Conservation (phyloP, 2,113 vertebrate genomes). For the Notechis scutatus region DNA sequence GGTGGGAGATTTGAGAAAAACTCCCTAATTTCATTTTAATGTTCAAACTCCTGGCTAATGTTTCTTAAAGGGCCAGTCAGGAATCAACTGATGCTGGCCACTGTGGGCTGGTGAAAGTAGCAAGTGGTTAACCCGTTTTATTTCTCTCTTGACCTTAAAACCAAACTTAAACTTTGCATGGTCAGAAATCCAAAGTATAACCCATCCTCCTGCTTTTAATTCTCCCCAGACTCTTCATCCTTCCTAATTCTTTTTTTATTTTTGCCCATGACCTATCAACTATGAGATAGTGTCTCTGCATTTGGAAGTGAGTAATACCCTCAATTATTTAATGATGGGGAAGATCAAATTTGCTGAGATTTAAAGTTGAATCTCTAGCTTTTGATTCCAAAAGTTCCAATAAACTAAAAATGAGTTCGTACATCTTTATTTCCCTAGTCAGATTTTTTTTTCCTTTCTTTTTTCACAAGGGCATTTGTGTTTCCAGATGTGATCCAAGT, state of each 20-base stretch:
- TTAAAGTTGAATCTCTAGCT: conserved; percentile 46
- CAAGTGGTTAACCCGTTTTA: conserved; percentile 38
- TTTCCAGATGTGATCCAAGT: not conserved
- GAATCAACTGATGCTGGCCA: conserved; percentile 6
- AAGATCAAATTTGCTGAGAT: conserved; percentile 39
- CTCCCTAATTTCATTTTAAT: conserved; percentile 45
- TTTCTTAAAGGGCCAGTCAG: conserved; percentile 33
- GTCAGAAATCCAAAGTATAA: conserved; percentile 42
- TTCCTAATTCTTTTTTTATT: conserved; percentile 25
- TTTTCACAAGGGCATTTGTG: conserved; percentile 20
- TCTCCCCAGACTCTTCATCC: not conserved
- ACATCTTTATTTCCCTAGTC: conserved; percentile 36
- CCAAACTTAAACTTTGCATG: conserved; percentile 57
- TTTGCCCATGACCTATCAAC: conserved; percentile 51
- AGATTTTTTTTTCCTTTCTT: not conserved
- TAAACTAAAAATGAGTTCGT: conserved; percentile 9
- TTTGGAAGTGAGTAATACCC: conserved; percentile 45
- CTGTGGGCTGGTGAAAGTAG: conserved; percentile 34
- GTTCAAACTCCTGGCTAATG: conserved; percentile 20
- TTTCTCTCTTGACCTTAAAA: conserved; percentile 58
- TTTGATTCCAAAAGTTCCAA: conserved; percentile 41
- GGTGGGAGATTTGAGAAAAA: not conserved
- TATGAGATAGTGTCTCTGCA: conserved; percentile 62
- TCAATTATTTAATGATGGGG: conserved; percentile 63
- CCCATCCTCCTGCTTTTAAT: conserved; percentile 11